Conservation (phyloP, 37 sponge, comb jelly and placozoan genomes). For the Diacarnus erythraeanus region DNA sequence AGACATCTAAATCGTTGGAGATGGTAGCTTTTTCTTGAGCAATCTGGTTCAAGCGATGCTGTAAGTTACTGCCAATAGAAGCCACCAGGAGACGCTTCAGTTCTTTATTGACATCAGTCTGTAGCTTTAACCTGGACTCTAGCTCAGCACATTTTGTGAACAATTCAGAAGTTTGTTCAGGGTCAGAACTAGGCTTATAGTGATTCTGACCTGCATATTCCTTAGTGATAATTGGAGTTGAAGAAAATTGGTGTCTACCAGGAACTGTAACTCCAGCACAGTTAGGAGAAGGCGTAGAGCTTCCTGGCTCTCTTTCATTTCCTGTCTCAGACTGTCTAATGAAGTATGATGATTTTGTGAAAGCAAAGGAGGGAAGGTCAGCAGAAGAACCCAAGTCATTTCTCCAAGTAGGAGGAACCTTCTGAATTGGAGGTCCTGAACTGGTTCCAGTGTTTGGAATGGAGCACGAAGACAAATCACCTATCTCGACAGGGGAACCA, state of each 20-base stretch:
- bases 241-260: not conserved
- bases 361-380: not conserved
- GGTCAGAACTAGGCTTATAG: not conserved
- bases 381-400: not conserved
- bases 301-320: not conserved
- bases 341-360: not conserved
- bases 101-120: constrained; percentile 55
- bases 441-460: not conserved
- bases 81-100: constrained; percentile 74
- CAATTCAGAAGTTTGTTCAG: not conserved
- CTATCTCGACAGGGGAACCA: not conserved
- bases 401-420: not conserved
- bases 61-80: constrained; percentile 65
- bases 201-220: not conserved
- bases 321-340: not conserved
- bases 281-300: not conserved
- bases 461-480: not conserved
- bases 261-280: not conserved
- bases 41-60: constrained; percentile 40
- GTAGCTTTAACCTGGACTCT: constrained; percentile 20
- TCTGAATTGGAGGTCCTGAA: not conserved
- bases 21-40: constrained; percentile 53
- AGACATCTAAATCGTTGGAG: constrained; percentile 31
- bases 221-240: not conserved
- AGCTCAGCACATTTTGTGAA: constrained; percentile 11